Evolutionary conservation across 2,797 vertebrate genomes (phyloP), one percentile per base, ranked within the genome.

Genomic region (Lutjanus campechanus): DNA sequence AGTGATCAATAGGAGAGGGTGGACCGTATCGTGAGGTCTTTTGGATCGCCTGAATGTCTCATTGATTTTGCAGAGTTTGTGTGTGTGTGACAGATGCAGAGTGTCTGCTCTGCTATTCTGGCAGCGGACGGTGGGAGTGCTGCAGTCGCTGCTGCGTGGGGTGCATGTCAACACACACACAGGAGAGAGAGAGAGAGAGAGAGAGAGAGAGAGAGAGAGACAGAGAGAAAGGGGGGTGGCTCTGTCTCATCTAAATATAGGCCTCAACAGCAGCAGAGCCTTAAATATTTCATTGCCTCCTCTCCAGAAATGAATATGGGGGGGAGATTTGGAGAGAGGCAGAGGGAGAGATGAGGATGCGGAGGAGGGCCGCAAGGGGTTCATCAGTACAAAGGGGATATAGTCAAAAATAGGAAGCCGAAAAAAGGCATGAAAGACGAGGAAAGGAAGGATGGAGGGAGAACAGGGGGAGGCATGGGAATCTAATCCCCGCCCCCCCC

Each of bases 271-370:
- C 90, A 88, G 89, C 85, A 85, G 70, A 77, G 85, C 43, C 79
- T 89, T 95, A 93, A 96, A 96, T 96, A 95, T 95, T 96, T 96
- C 71, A 96, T 93, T 56, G 54, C 81, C 83, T 86, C 82, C 25
- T 90, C 77, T 79, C 73, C 84, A 86, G 83, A 90, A 86, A 73
- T 64, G 71, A 85, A 83, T 72, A 17, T 22, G 63, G 51, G 60
- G 55, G 55, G 43, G 47, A 58, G 65, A 69, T 3, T 40, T 78
- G 69, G 77, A 58, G 58, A 56, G 61, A 61, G 25, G 29, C 29
- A 36, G 5, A 62, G 56, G 55, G 55, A 63, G 67, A 74, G 58
- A 74, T 25, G 22, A 25, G 29, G 69, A 79, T 56, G 8, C 13
- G 63, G 43, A 51, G 53, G 56, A 74, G 56, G 67, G 43, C 19